Percentiles rank a stretch among this genome's conserved stretches.
Evolutionary conservation across 1,140 invertebrate genomes (phyloP).

Genomic region (Thaumatotibia leucotreta): DNA sequence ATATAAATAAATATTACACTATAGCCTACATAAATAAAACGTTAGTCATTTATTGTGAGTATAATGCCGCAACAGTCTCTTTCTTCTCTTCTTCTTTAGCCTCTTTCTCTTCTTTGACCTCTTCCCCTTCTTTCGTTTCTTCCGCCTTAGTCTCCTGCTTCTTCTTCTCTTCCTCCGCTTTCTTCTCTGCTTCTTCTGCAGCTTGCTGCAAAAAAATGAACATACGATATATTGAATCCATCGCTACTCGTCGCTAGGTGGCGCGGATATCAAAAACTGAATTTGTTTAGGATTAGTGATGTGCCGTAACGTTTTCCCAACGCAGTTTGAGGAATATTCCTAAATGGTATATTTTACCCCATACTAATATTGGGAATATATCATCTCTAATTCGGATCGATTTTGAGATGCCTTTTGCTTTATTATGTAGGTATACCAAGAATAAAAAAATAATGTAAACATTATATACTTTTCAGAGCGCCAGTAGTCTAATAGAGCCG

Average conservation of each 20-base stretch:
- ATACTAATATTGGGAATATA: too few species aligned
- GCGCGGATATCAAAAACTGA: not conserved
- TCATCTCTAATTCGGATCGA: too few species aligned
- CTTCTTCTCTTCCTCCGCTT: not conserved
- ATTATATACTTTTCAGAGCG: too few species aligned
- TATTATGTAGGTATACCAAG: too few species aligned
- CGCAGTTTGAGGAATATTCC: too few species aligned
- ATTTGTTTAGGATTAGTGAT: not conserved
- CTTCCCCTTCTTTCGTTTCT: not conserved
- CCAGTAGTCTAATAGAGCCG: too few species aligned
- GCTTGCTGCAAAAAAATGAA: slow-evolving; percentile 19
- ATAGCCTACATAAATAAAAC: not conserved
- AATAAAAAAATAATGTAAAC: too few species aligned
- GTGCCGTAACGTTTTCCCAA: too few species aligned
- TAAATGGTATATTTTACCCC: too few species aligned
- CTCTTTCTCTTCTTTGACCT: not conserved
- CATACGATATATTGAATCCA: not conserved
- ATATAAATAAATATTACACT: not conserved
- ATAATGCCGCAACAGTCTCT: not conserved
- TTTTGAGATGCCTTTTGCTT: too few species aligned
- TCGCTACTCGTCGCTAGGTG: not conserved
- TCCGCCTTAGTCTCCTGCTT: not conserved
- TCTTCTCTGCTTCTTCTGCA: slow-evolving; percentile 15
- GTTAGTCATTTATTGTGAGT: not conserved
- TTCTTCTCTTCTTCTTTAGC: not conserved